Conservation (phyloP, 2,888 invertebrate genomes). For the Nudaria mundana region DNA sequence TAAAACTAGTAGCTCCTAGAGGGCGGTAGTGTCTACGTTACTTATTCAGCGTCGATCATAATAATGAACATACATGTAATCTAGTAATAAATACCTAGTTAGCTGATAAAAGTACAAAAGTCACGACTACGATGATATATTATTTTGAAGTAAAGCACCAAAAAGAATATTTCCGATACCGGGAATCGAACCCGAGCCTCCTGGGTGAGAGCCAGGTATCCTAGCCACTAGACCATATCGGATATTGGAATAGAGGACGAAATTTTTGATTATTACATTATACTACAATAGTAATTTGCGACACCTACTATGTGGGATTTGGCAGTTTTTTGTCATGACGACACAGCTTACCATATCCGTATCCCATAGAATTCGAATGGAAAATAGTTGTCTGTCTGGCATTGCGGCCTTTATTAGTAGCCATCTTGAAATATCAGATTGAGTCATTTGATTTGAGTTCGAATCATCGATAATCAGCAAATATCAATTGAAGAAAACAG, state of each 20-base stretch:
- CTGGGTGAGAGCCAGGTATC: constrained; percentile 87
- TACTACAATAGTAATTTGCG: not conserved
- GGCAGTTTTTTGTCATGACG: no score
- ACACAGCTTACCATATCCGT: no score
- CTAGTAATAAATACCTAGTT: not conserved
- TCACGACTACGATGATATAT: no score
- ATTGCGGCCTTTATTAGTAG: no score
- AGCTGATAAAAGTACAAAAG: not conserved
- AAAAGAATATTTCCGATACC: constrained; percentile 74
- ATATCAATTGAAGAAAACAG: no score
- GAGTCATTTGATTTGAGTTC: no score
- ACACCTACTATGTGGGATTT: no score
- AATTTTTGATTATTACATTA: constrained; percentile 7
- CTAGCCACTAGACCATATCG: constrained; percentile 85
- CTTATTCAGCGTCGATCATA: constrained; percentile 2
- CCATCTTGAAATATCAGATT: no score
- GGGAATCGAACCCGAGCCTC: constrained; percentile 83
- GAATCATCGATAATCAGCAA: no score
- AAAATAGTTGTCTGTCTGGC: no score
- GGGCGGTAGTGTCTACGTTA: constrained; percentile 14
- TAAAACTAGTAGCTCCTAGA: constrained; percentile 12
- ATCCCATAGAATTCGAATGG: no score
- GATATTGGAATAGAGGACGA: fast-evolving
- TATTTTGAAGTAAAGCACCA: no score
- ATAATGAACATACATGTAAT: not conserved